These are phyloP conservation scores for Murina feae DNA, from an alignment of 2,113 vertebrate species.

Conservation along the genomic window DNA sequence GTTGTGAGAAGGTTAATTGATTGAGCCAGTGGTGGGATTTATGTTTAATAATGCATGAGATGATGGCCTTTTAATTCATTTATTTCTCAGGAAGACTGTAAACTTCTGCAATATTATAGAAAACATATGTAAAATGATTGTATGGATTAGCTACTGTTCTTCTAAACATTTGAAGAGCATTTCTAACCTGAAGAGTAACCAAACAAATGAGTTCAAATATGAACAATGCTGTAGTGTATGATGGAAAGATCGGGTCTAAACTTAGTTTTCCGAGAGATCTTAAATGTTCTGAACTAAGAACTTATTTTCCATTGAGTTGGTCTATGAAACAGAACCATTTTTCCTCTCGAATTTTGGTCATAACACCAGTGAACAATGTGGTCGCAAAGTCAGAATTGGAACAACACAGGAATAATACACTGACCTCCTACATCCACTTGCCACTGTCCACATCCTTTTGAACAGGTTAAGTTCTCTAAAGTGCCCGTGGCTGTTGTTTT, in stretches of 20 bases:
- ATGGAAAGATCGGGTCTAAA: not conserved
- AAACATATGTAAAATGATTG: not conserved
- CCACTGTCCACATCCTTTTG: not conserved
- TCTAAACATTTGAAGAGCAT: constrained; percentile 24
- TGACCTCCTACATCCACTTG: not conserved
- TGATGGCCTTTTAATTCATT: constrained; percentile 17
- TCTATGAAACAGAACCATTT: not conserved
- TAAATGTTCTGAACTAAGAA: not conserved
- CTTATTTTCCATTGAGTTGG: not conserved
- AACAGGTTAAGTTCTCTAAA: not conserved
- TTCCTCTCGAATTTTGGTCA: not conserved
- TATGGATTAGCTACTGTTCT: not conserved
- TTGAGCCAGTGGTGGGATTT: not conserved
- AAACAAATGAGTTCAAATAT: not conserved
- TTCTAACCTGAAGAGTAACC: not conserved
- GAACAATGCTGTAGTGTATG: not conserved
- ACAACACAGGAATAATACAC: not conserved
- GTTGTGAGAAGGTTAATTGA: constrained; percentile 13
- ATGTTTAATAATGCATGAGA: constrained; percentile 22
- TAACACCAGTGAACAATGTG: not conserved
- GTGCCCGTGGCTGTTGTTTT: not conserved
- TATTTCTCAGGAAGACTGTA: not conserved
- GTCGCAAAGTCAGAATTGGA: not conserved
- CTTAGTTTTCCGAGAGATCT: not conserved
- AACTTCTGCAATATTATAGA: not conserved